These are phyloP conservation scores for Chiroxiphia lanceolata DNA, from an alignment of 2,797 vertebrate species.

Conservation along the genomic window DNA sequence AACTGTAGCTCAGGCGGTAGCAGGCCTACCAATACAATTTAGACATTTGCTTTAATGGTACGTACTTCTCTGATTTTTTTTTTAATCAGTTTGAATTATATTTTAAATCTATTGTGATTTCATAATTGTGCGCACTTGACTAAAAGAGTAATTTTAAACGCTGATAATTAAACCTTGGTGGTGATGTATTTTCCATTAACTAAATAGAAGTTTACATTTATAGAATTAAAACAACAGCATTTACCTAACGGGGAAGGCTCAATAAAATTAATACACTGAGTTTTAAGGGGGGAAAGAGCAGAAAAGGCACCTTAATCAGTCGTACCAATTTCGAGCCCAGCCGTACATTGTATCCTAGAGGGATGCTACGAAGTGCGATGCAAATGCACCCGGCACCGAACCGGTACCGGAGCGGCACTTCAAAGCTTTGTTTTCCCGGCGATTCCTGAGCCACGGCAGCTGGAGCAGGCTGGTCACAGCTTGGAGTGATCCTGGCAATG, in stretches of 20 bases:
- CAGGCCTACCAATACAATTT: not conserved
- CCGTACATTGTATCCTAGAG: not conserved
- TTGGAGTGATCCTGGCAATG: fast-evolving
- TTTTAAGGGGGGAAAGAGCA: not conserved
- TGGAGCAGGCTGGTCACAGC: not conserved
- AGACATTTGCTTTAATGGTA: constrained; percentile 40
- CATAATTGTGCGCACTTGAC: constrained; percentile 47
- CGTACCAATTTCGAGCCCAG: not conserved
- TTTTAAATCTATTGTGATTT: constrained; percentile 63
- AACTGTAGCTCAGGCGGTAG: not conserved
- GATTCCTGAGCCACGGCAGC: not conserved
- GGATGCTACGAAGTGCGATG: fast-evolving
- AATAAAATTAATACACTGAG: constrained; percentile 40
- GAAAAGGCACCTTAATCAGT: not conserved
- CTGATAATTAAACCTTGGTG: constrained; percentile 55
- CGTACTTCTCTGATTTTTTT: not conserved
- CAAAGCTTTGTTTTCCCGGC: fast-evolving
- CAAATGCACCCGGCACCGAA: not conserved
- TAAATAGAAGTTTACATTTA: constrained; percentile 70
- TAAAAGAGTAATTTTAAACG: constrained; percentile 48
- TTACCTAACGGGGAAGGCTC: not conserved
- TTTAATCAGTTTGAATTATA: constrained; percentile 54
- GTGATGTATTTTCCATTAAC: constrained; percentile 60
- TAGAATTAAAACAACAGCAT: constrained; percentile 57
- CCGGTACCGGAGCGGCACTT: not conserved